Evolutionary conservation across 2,888 invertebrate genomes (phyloP).

Genomic region (Harpalus rubripes): DNA sequence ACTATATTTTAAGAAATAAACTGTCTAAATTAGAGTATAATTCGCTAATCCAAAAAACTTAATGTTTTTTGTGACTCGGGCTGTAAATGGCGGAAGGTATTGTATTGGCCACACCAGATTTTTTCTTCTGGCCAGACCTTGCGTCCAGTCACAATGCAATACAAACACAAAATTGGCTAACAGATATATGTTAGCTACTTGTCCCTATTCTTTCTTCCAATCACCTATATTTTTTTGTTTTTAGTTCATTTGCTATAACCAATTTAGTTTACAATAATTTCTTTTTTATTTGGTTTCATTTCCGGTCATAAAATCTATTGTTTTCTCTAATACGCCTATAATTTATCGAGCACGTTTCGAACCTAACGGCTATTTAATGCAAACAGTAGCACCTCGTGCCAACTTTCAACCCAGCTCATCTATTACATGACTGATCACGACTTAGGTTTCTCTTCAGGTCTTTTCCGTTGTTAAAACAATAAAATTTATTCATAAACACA

Average conservation of each 20-base stretch:
- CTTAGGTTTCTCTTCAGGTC: conserved; percentile 3
- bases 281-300: conserved; percentile 18
- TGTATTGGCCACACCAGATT: no score
- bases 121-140: no score
- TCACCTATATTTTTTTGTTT: no score
- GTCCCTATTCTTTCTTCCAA: no score
- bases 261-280: background rate
- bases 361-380: conserved; percentile 47
- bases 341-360: conserved; percentile 34
- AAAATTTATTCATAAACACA: conserved; percentile 38
- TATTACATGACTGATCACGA: conserved; percentile 21
- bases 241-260: background rate
- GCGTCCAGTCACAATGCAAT: no score
- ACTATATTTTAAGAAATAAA: no score
- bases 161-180: no score
- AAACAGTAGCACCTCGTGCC: conserved; percentile 32
- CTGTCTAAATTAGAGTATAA: no score
- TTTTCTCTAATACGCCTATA: conserved; percentile 11
- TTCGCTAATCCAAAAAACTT: no score
- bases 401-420: conserved; percentile 39
- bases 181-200: no score
- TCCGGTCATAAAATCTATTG: conserved; percentile 36
- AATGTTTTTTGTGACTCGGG: no score
- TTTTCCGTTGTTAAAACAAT: conserved; percentile 25
- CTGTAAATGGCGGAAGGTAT: no score